Percentiles rank a stretch among this genome's conserved stretches.
These are phyloP conservation scores for Neomorphus geoffroyi DNA, from an alignment of 2,797 vertebrate genomes.

Conservation along the genomic window DNA sequence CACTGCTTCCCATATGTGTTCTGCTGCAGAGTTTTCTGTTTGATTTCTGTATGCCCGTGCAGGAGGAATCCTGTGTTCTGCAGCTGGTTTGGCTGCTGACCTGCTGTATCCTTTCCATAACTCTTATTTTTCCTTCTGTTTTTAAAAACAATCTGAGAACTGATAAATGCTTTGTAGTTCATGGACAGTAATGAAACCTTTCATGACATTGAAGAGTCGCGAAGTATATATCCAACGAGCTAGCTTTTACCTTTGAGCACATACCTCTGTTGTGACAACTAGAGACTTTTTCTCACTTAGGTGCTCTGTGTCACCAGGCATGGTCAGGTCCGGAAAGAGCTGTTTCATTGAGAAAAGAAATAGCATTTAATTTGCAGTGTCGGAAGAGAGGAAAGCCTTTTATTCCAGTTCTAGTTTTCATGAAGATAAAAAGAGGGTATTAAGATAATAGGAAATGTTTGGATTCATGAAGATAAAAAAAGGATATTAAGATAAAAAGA, in stretches of 20 bases:
- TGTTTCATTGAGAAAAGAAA: background rate
- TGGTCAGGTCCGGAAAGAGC: background rate
- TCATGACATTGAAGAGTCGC: background rate
- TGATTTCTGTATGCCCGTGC: background rate
- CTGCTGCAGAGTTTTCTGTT: background rate
- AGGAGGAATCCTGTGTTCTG: background rate
- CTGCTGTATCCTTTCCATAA: background rate
- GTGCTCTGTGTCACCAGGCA: background rate
- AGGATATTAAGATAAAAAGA: background rate
- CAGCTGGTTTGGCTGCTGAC: background rate
- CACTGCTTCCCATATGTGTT: fast-evolving
- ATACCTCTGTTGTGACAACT: background rate
- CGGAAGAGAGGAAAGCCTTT: background rate
- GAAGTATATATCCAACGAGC: background rate
- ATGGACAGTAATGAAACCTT: background rate
- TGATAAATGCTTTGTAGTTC: background rate
- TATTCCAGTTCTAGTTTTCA: background rate
- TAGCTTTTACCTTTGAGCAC: background rate
- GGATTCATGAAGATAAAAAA: background rate
- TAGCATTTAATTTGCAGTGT: background rate
- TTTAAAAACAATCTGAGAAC: background rate
- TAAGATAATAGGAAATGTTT: background rate
- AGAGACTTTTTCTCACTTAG: background rate
- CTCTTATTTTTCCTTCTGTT: background rate
- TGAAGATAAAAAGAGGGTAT: background rate